Base-by-base conservation (phyloP, 1,140 invertebrate genomes). In the Zaprionus africanus region DNA sequence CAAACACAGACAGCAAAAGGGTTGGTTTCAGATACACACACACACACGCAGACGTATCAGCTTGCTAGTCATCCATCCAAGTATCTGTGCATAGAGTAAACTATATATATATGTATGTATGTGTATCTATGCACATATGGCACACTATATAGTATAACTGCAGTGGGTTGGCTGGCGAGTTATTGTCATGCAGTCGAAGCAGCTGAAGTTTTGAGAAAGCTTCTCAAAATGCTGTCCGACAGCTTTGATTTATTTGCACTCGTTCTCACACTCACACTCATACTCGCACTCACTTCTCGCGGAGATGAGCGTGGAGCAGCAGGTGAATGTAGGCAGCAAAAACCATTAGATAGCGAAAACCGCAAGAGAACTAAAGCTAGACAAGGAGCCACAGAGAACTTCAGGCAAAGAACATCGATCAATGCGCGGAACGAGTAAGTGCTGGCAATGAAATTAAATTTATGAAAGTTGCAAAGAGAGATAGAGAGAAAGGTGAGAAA, bases 1-100 rank as follows among this genome's bases (percentile, higher is more conserved):
- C 76, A 76, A 70, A 71, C 74, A 56, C 76, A 86, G 76, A 76
- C 77, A 88, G 73, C 77, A 77, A 86, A 86, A 83, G 83, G 83
- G 83, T 86, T 86, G 82, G 74, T 81, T 81, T 24, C 76, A 76
- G 76, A 76, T 63, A 79, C 74, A 49, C 78, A 76, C 63, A 76
- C 67, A 78, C 49, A 53, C 13, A 51, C 41, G 46, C 59, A 38
- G 31, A 56, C 6, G 12, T 82, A 34, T 86, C 77, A 87, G 74
- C 85, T 69, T 80, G 72, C 67, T 68, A 71, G 74, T 67, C 49
- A 67, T 63, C 53, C 69, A 71, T 70, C 70, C 51, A 43, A 57
- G 36, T 56, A 64, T 59, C 57, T 49, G 64, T 74, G 53, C 56
- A 46, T 56, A 17, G 41, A 17, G 41, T 46, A 51, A 51, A 51